These are phyloP conservation scores for Caenorhabditis macrosperma DNA, from an alignment of 2,888 invertebrate genomes.

Conservation along the genomic window DNA sequence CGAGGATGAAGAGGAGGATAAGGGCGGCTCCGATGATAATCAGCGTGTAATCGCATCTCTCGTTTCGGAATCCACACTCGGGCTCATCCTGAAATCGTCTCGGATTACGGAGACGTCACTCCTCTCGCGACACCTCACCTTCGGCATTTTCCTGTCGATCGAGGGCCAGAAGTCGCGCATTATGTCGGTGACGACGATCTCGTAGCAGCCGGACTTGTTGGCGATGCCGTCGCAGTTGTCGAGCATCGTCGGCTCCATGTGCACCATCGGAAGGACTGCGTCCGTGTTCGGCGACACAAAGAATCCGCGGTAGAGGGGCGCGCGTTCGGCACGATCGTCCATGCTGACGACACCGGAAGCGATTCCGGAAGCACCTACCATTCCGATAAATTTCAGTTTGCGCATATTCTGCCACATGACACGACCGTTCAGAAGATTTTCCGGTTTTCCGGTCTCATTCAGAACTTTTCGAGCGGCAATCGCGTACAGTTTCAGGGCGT, in stretches of 20 bases:
- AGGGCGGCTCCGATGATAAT: slow-evolving; percentile 68
- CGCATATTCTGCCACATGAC: slow-evolving; percentile 78
- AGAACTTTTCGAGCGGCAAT: slow-evolving; percentile 72
- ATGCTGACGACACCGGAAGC: slow-evolving; percentile 65
- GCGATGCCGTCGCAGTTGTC: slow-evolving; percentile 69
- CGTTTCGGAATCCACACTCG: slow-evolving; percentile 74
- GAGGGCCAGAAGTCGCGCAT: slow-evolving; percentile 73
- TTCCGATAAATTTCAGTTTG: slow-evolving; percentile 71
- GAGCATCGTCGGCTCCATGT: slow-evolving; percentile 72
- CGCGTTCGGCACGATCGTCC: slow-evolving; percentile 71
- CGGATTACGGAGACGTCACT: slow-evolving; percentile 1
- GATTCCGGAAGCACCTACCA: slow-evolving; percentile 66
- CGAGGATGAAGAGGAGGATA: slow-evolving; percentile 66
- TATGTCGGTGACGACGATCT: slow-evolving; percentile 70
- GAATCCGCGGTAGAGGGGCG: slow-evolving; percentile 69
- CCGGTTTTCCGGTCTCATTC: slow-evolving; percentile 69
- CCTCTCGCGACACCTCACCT: slow-evolving; percentile 6
- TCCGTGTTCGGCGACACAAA: slow-evolving; percentile 69
- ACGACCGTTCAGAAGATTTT: slow-evolving; percentile 72
- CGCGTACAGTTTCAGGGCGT: slow-evolving; percentile 73
- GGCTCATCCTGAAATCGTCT: slow-evolving; percentile 71
- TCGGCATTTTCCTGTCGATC: slow-evolving; percentile 66
- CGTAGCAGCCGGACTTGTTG: slow-evolving; percentile 70
- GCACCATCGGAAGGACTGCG: slow-evolving; percentile 69
- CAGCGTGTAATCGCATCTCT: slow-evolving; percentile 72